These are phyloP conservation scores for Sanderia malayensis DNA, from an alignment of 30 jellyfish, hydroid and myxozoan genomes.

Conservation along the genomic window DNA sequence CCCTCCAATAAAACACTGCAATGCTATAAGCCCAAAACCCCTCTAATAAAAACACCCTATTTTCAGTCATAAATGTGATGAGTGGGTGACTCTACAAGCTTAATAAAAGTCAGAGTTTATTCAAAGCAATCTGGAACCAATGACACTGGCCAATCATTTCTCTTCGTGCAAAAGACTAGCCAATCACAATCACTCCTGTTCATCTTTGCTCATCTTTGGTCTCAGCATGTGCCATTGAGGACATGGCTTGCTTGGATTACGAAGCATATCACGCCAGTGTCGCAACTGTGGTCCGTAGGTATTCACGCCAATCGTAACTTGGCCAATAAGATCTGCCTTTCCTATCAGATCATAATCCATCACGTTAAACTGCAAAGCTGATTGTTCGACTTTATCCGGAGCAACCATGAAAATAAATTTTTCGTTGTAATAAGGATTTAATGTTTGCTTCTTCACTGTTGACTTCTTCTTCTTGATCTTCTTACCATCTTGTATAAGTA, in stretches of 20 bases:
- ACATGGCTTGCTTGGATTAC: slow-evolving; percentile 66
- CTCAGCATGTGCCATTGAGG: slow-evolving; percentile 90
- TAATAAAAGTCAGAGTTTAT: too few species aligned
- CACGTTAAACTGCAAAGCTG: slow-evolving; percentile 69
- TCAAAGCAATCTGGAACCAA: too few species aligned
- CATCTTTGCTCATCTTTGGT: slow-evolving; percentile 74
- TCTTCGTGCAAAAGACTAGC: too few species aligned
- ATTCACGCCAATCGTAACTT: slow-evolving; percentile 60
- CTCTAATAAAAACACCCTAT: not conserved
- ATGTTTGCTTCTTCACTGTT: slow-evolving; percentile 58
- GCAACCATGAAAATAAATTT: slow-evolving; percentile 50
- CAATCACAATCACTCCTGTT: slow-evolving; percentile 63
- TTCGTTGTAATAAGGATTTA: slow-evolving; percentile 80
- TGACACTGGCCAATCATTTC: too few species aligned
- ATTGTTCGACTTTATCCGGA: slow-evolving; percentile 58
- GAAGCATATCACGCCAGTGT: slow-evolving; percentile 88
- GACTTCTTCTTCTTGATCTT: slow-evolving; percentile 62
- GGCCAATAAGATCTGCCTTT: slow-evolving; percentile 85
- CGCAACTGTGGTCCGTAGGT: slow-evolving; percentile 90
- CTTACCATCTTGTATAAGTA: slow-evolving; percentile 36
- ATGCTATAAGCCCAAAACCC: too few species aligned
- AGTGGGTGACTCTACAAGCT: too few species aligned
- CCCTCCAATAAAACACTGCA: too few species aligned
- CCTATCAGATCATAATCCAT: slow-evolving; percentile 80
- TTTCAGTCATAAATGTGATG: not conserved